These are phyloP conservation scores for Lycorma delicatula DNA, from an alignment of 1,140 invertebrate species.

Conservation along the genomic window DNA sequence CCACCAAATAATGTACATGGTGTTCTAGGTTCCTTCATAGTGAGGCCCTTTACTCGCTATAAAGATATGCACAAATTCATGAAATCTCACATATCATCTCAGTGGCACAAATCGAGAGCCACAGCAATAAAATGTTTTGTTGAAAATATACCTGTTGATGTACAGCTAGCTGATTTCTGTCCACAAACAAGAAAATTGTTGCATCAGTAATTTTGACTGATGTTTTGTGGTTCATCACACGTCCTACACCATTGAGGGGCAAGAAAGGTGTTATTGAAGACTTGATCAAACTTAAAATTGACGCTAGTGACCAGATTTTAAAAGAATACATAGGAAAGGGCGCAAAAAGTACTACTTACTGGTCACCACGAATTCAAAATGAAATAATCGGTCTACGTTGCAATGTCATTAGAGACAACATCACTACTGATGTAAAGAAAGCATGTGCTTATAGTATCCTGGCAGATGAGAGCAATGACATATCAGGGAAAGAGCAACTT, in stretches of 20 bases:
- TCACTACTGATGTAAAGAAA: conserved; percentile 23
- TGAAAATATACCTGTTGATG: conserved; percentile 21
- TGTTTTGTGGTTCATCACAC: conserved; percentile 26
- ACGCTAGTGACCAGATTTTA: conserved; percentile 22
- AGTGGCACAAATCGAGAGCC: conserved; percentile 20
- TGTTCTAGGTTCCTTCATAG: too few species aligned
- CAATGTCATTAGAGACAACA: conserved; percentile 18
- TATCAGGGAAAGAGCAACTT: too few species aligned
- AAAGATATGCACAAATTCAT: conserved; percentile 23
- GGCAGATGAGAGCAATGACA: too few species aligned
- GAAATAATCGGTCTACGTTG: conserved; percentile 25
- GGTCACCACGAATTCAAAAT: conserved; percentile 27
- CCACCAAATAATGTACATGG: conserved; percentile 14
- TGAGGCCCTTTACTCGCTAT: too few species aligned
- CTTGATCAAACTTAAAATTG: conserved; percentile 18
- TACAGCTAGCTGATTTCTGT: conserved; percentile 16
- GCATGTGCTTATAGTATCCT: conserved; percentile 20
- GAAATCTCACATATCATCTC: not conserved
- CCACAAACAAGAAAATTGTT: conserved; percentile 12
- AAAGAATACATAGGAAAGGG: conserved; percentile 16
- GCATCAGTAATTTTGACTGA: conserved; percentile 19
- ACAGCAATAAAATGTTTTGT: too few species aligned
- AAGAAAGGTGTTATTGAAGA: conserved; percentile 24
- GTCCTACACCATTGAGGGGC: conserved; percentile 26
- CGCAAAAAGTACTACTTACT: conserved; percentile 23